Base-by-base conservation (phyloP, 1,140 invertebrate genomes). In the Bombus sylvicola region DNA sequence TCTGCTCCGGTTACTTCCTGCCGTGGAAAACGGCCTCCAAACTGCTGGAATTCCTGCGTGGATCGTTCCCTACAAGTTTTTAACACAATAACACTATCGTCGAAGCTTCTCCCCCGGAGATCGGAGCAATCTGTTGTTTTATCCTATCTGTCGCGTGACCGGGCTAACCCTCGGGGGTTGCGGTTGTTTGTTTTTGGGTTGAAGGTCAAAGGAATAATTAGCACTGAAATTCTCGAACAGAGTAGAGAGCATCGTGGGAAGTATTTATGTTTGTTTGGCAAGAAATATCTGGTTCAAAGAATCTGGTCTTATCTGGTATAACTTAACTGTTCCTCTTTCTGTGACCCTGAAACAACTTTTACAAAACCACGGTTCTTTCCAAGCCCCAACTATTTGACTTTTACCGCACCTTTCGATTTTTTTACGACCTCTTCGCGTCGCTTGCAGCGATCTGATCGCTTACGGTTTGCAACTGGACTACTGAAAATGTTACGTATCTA, bases 61-160 rank as follows among this genome's bases (percentile, higher is more conserved):
- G 57, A 64, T 83, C 64, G 82, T 75, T 84, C 71, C 57, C 31
- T 6, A n/a, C 34, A 72, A 79, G 74, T 88, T 88, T 79, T 79
- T 73, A 66, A 83, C 81, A 68, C 81, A 74, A 82, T 84, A 72
- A 79, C 86, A 34, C 34, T 10, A 41, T 73, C 72, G 39, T 73
- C 53, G 80, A 83, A 57, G 80, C 85, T 47, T 28, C 59, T 34
- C 10, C 18, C 59, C 5, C 53, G 9, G 9, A 31, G 47, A 6
- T 71, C 68, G 5, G 18, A n/a, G 3, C 43, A 31, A 77, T 77
- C 81, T 43, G 62, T 77, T 41, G 59, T 78, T 64, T 64, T 31
- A 41, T 43, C 37, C 75, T 41, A 31, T 18, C 6, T 1, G 25
- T 10, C 41, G 15, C 72, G 72, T 31, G 39, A 3, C 28, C 13